Conservation (phyloP, 2,113 vertebrate genomes). For the Rhodinocichla rosea region DNA sequence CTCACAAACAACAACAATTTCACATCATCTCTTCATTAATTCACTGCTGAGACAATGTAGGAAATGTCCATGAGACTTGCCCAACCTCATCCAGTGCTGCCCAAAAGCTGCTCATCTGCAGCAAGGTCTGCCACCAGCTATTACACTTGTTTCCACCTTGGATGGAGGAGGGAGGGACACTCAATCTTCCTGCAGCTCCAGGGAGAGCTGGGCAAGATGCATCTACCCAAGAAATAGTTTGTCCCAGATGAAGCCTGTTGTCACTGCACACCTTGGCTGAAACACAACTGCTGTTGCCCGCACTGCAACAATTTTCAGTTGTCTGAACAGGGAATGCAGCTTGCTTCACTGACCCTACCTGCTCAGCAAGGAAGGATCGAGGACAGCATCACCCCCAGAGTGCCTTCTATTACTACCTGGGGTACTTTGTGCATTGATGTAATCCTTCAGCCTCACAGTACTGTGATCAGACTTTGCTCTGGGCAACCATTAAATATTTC, state of each 20-base stretch:
- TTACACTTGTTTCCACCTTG: neutral
- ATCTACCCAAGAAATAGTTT: neutral
- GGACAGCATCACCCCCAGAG: neutral
- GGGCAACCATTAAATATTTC: neutral
- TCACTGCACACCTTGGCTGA: neutral
- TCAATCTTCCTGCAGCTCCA: neutral
- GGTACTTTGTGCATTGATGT: neutral
- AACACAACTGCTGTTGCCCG: neutral
- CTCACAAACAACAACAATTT: neutral
- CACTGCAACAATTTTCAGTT: neutral
- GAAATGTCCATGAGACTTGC: neutral
- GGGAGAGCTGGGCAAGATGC: neutral
- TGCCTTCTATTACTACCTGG: neutral
- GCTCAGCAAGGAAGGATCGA: neutral
- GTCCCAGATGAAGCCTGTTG: neutral
- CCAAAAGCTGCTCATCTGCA: neutral
- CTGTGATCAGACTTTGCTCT: neutral
- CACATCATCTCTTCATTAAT: rapidly evolving
- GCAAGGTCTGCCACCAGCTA: neutral
- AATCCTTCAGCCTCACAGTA: neutral
- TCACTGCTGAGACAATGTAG: rapidly evolving
- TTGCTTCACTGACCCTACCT: neutral
- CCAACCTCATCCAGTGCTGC: neutral
- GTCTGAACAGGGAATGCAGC: neutral
- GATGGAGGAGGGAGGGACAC: neutral